Evolutionary conservation across 2,797 vertebrate species (phyloP), one percentile per base, ranked within the genome.

Genomic region (Phalloptychus januarius): DNA sequence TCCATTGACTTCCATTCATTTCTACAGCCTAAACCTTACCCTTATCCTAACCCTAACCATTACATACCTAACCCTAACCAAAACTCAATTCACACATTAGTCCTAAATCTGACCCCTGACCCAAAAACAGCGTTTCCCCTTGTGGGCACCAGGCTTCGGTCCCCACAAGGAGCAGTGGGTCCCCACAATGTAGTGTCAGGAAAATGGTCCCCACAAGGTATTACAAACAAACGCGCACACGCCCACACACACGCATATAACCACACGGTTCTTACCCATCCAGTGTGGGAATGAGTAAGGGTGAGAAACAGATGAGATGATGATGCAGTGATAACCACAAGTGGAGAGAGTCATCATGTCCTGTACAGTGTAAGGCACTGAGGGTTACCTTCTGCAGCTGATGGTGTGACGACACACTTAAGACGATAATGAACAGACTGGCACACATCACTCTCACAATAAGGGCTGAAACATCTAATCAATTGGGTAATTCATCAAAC

Each of bases 321-420:
- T 70, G 81, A 71, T 70, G 81, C 12, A 44, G 72, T 28, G 81
- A 83, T 79, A 28, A 73, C 76, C 79, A 87, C 78, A 65, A 77
- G 73, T 63, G 86, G 80, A 81, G 74, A 83, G 54, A 83, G 76
- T 83, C 76, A 70, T 79, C 10, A 86, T 84, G 87, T 89, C 87
- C 88, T 82, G 87, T 86, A 90, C 88, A 90, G 91, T 87, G 86
- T 92, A 94, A 95, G 95, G 95, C 94, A 95, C 94, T 94, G 91
- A 90, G 88, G 90, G 83, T 91, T 72, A 92, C 92, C 88, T 89
- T 87, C 90, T 92, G 92, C 82, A 86, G 90, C 86, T 81, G 87
- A 92, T 90, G 87, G 79, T 82, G 76, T 78, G 84, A 85, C 83
- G 85, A 92, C 89, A 85, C 76, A 20, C 12, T 56, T 20, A 25